Base-by-base conservation (phyloP, 1,140 invertebrate genomes). In the Archivesica marissinica region DNA sequence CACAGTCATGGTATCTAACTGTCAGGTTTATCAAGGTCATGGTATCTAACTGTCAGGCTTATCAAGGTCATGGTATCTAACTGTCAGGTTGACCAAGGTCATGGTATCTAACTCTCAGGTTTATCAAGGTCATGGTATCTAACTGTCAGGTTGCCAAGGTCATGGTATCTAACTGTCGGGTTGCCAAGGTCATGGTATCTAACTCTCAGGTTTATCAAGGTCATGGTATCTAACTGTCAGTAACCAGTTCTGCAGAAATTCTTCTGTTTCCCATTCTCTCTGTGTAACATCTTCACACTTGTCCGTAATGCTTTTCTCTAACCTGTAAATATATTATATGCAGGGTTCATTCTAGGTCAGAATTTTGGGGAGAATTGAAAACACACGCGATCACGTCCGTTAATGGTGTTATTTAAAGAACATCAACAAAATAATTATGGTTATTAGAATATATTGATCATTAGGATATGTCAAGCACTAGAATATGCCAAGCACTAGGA, bases 201-300 rank as follows among this genome's bases (percentile, higher is more conserved):
- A 54, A 47, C 35, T 56, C 33, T 79, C 59, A 70, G 44, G 44
- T 52, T 66, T 35, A 41, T 76, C 7, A 64, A 86, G 76, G 33
- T 86, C 75, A 7, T 72, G 50, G 25, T 81, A 78, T 82, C 88
- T 85, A 3, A 82, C 38, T 44, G 64, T 50, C 2, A 89, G n/a
- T n/a, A 89, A 59, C 89, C 89, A 90, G 0, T 85, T 59, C 33
- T 90, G 86, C 28, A 89, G 35, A 28, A 70, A 70, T 23, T 25
- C 30, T 44, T 70, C 66, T 11, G 33, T n/a, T 23, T 70, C 66
- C 15, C 25, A 1, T 11, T 33, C 23, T 35, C 30, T 64, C 30
- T 33, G 1, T 17, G 13, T 3, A 64, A 64, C 59, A 3, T 35
- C 30, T 35, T 33, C 59, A 4, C 30, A 64, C 59, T 35, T 64